These are phyloP conservation scores for Syrrhaptes paradoxus DNA, from an alignment of 2,113 vertebrate species.

Conservation along the genomic window DNA sequence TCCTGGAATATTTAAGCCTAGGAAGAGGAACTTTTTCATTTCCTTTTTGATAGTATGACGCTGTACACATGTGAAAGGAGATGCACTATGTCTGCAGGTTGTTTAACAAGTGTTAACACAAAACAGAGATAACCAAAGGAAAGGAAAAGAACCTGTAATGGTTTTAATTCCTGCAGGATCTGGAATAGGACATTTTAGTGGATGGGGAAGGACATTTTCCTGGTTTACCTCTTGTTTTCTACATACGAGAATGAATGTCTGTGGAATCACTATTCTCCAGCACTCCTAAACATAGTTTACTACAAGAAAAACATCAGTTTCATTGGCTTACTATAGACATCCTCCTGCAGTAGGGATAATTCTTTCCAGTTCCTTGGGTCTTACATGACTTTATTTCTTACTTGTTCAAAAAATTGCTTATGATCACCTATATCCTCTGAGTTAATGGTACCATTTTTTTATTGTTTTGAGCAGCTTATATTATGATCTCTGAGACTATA, in stretches of 20 bases:
- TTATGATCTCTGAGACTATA: conserved; percentile 18
- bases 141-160: not conserved
- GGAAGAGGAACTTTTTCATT: not conserved
- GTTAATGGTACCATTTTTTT: not conserved
- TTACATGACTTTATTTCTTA: not conserved
- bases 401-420: not conserved
- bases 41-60: not conserved
- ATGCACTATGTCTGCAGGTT: not conserved
- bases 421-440: not conserved
- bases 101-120: not conserved
- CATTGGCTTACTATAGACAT: not conserved
- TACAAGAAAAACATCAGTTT: not conserved
- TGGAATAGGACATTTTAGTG: not conserved
- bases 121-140: not conserved
- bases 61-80: not conserved
- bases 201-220: not conserved
- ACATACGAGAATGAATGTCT: not conserved
- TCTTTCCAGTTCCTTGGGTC: not conserved
- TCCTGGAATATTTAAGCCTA: not conserved
- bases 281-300: not conserved
- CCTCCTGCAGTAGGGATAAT: not conserved
- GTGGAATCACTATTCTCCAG: not conserved
- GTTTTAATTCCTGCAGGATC: not conserved
- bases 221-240: not conserved
- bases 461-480: not conserved